phyloP scores from a whole-genome alignment of 2,888 invertebrate species.

The Melanostoma scalare region DNA sequence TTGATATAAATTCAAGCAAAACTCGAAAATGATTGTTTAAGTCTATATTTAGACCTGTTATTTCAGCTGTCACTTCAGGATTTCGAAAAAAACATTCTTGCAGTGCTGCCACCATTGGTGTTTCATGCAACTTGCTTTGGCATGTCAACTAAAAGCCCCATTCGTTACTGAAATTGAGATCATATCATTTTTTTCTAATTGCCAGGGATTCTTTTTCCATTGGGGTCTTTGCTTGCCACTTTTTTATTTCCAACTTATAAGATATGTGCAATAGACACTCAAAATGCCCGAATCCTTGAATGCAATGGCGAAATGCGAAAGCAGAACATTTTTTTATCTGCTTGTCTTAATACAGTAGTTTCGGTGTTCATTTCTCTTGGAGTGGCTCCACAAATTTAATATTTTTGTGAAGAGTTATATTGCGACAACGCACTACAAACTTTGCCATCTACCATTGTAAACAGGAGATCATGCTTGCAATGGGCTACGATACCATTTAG shows the following conservation, averaged over 20 bases:
- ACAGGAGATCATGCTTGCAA: too few relatives aligned
- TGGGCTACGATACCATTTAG: neutral
- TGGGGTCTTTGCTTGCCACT: neutral
- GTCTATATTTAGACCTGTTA: neutral
- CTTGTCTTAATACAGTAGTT: neutral
- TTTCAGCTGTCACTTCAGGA: neutral
- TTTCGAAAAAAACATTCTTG: neutral
- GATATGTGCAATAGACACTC: neutral
- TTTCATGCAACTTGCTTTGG: neutral
- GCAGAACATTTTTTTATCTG: neutral
- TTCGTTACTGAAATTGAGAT: too few relatives aligned
- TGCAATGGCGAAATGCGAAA: neutral
- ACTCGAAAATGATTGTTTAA: slow-evolving; percentile 9
- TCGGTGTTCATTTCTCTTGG: neutral
- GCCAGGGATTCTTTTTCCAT: neutral
- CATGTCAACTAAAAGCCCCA: too few relatives aligned
- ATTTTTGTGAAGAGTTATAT: neutral
- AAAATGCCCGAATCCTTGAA: neutral
- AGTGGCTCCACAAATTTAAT: neutral
- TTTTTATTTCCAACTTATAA: slow-evolving; percentile 4
- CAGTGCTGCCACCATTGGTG: neutral
- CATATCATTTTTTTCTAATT: too few relatives aligned
- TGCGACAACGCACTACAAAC: neutral
- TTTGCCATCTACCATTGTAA: neutral
- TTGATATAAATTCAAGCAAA: slow-evolving; percentile 11